A percentile compares a stretch with the other conserved stretches of the same genome.
phyloP scores from a whole-genome alignment of 2,113 vertebrate species.

The Colistium nudipinnis region DNA sequence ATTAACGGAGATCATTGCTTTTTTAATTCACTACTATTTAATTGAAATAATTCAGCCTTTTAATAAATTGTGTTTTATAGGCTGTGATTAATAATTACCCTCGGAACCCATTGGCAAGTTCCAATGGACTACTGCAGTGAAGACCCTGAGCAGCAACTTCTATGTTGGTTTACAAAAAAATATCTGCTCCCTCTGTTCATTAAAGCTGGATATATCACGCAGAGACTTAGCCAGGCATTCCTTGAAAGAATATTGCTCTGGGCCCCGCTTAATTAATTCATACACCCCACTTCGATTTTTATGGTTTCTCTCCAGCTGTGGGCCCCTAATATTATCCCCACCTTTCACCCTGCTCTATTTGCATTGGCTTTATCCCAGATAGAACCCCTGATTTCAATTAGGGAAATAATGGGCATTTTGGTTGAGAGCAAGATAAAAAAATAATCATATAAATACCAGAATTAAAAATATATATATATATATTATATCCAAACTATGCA shows the following conservation, averaged over 20 bases:
- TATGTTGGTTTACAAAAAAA: constrained; percentile 36
- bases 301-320: constrained; percentile 62
- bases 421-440: constrained; percentile 31
- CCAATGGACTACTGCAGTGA: constrained; percentile 13
- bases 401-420: constrained; percentile 13
- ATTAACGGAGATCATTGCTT: neutral
- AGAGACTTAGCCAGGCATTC: constrained; percentile 55
- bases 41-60: constrained; percentile 18
- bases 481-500: no score
- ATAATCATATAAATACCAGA: neutral
- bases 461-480: neutral
- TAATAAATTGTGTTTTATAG: constrained; percentile 49
- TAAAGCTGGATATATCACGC: constrained; percentile 62
- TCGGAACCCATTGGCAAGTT: constrained; percentile 11
- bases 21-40: constrained; percentile 31
- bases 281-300: constrained; percentile 69
- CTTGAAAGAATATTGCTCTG: constrained; percentile 69
- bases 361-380: constrained; percentile 40
- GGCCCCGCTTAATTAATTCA: constrained; percentile 75
- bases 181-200: constrained; percentile 71
- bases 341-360: constrained; percentile 50
- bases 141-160: constrained; percentile 20
- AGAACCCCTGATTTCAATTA: constrained; percentile 62
- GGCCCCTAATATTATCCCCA: constrained; percentile 59
- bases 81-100: constrained; percentile 37